phyloP scores from a whole-genome alignment of 2,797 vertebrate genomes.

The Hafferia zeledoni region DNA sequence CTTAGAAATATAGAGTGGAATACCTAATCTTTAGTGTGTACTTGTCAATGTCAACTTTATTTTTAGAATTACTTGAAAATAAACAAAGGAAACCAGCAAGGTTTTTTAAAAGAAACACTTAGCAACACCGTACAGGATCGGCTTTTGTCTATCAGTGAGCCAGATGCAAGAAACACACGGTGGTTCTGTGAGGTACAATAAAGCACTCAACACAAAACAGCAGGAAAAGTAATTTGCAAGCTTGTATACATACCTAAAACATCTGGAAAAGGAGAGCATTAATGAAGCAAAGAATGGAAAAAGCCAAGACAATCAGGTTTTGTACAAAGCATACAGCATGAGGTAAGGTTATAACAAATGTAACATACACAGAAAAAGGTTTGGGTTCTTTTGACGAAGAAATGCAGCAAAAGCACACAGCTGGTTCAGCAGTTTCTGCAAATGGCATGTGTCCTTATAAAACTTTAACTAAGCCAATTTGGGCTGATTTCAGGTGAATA shows the following conservation, averaged over 20 bases:
- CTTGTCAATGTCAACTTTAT: neutral
- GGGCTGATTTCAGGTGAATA: neutral
- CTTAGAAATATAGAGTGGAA: neutral
- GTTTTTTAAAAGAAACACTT: neutral
- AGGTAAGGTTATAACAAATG: constrained; percentile 48
- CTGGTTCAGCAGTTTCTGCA: constrained; percentile 42
- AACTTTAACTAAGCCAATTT: neutral
- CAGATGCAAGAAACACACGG: neutral
- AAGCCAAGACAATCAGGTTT: constrained; percentile 80
- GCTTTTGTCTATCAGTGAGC: constrained; percentile 34
- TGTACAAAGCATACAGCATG: constrained; percentile 65
- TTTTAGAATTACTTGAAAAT: constrained; percentile 11
- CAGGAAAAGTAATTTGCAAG: constrained; percentile 64
- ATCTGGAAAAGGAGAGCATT: constrained; percentile 85
- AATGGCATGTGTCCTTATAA: neutral
- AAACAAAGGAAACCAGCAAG: neutral
- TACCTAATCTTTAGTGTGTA: neutral
- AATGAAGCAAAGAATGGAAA: constrained; percentile 84
- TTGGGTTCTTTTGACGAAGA: constrained; percentile 31
- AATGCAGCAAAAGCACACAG: constrained; percentile 52
- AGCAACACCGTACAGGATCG: neutral
- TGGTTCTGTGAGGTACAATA: constrained; percentile 48
- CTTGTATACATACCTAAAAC: constrained; percentile 88
- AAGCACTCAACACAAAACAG: constrained; percentile 58
- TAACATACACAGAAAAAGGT: constrained; percentile 40